phyloP scores from a whole-genome alignment of 2,113 vertebrate species.

The Pseudorasbora parva region DNA sequence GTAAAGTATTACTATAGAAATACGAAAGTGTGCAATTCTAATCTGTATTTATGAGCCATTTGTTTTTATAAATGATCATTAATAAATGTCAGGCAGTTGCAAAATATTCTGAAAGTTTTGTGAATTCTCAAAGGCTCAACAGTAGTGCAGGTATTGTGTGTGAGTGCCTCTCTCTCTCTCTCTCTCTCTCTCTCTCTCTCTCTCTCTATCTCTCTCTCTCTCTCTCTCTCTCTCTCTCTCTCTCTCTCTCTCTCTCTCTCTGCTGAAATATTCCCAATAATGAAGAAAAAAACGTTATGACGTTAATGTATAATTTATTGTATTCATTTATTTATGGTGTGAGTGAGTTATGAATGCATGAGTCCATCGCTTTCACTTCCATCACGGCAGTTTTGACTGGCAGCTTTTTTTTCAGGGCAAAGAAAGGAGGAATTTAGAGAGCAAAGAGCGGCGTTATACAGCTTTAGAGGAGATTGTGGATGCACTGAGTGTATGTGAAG shows the following conservation, averaged over 20 bases:
- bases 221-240: neutral
- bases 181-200: neutral
- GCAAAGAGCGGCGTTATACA: neutral
- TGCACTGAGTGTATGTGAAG: neutral
- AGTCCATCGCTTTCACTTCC: constrained; percentile 1
- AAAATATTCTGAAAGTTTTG: constrained; percentile 21
- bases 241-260: neutral
- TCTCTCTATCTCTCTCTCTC: neutral
- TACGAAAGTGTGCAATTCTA: constrained; percentile 5
- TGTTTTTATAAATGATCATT: constrained; percentile 14
- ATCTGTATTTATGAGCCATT: constrained; percentile 30
- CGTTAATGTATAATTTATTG: constrained; percentile 33
- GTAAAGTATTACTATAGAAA: constrained; percentile 5
- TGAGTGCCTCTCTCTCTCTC: neutral
- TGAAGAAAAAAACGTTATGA: constrained; percentile 28
- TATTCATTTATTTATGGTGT: constrained; percentile 32
- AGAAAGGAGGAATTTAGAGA: neutral
- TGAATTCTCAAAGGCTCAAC: constrained; percentile 16
- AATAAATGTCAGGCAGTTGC: constrained; percentile 24
- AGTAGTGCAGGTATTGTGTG: neutral
- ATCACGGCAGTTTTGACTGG: neutral
- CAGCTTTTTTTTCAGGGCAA: neutral
- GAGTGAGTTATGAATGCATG: constrained; percentile 34
- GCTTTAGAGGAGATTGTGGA: neutral
- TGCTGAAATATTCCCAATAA: constrained; percentile 21